Percentiles rank a stretch among this genome's conserved stretches.
These are phyloP conservation scores for Decapterus maruadsi DNA, from an alignment of 2,797 vertebrate species.

Conservation along the genomic window DNA sequence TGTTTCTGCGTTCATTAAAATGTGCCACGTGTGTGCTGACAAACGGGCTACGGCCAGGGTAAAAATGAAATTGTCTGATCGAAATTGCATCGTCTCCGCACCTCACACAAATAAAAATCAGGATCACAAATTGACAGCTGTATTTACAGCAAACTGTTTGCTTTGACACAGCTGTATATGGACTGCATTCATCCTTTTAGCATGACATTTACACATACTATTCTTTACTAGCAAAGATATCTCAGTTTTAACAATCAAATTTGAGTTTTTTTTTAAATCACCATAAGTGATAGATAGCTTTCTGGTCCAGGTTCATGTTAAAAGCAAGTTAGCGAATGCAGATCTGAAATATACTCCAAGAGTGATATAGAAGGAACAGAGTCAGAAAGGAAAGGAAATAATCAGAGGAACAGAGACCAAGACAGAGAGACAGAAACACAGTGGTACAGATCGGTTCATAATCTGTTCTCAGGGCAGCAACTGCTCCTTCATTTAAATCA, in stretches of 20 bases:
- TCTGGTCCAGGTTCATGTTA: background rate
- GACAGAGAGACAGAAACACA: conserved; percentile 6
- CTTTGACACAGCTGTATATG: background rate
- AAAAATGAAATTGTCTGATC: too few species aligned
- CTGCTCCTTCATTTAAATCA: conserved; percentile 73
- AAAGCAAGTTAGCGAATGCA: conserved; percentile 17
- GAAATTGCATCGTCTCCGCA: too few species aligned
- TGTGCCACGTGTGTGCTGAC: too few species aligned
- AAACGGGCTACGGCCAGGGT: too few species aligned
- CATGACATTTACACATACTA: background rate
- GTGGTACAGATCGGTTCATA: conserved; percentile 53
- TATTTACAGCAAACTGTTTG: background rate
- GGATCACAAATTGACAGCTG: too few species aligned
- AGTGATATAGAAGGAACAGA: conserved; percentile 12
- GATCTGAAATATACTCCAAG: conserved; percentile 18
- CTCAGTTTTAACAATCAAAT: too few species aligned
- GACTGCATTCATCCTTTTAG: background rate
- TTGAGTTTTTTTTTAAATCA: too few species aligned
- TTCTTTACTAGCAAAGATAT: background rate
- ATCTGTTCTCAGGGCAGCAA: conserved; percentile 67
- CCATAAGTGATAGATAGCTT: background rate
- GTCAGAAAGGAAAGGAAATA: conserved; percentile 24
- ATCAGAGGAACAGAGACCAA: conserved; percentile 30
- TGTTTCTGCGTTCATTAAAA: too few species aligned
- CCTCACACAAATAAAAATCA: background rate